A percentile compares a stretch with the other conserved stretches of the same genome.
Evolutionary conservation across 2,888 invertebrate species (phyloP).

Genomic region (Agriotes lineatus): DNA sequence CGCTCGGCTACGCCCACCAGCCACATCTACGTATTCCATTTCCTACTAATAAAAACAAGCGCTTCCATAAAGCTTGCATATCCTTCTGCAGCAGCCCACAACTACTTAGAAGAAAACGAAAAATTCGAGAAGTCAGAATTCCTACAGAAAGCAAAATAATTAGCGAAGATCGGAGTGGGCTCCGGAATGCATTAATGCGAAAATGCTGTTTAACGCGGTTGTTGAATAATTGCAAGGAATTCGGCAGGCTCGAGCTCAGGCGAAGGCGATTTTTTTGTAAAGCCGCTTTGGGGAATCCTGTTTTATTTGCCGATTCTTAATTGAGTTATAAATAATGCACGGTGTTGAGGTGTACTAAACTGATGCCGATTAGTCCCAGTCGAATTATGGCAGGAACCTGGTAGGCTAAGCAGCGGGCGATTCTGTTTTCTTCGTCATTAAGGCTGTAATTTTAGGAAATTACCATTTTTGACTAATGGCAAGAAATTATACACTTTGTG

Average conservation of each 20-base stretch:
- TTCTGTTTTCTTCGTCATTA: no score
- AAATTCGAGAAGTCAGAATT: no score
- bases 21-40: not conserved
- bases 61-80: constrained; percentile 4
- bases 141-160: constrained; percentile 7
- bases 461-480: no score
- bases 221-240: constrained; percentile 2
- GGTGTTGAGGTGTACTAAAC: no score
- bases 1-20: not conserved
- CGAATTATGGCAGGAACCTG: no score
- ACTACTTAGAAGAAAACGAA: not conserved
- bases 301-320: not conserved
- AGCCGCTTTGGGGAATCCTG: not conserved
- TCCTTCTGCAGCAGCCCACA: not conserved
- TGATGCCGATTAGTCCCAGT: no score
- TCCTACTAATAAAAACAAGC: constrained; percentile 10
- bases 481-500: no score
- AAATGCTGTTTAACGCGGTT: not conserved
- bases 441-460: no score
- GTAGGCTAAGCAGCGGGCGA: no score
- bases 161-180: not conserved
- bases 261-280: constrained; percentile 1
- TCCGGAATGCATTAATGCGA: not conserved
- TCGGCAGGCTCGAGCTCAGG: not conserved
- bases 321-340: not conserved